A percentile compares a stretch with the other conserved stretches of the same genome.
These are phyloP conservation scores for Endotricha flammealis DNA, from an alignment of 2,888 invertebrate species.

Conservation along the genomic window DNA sequence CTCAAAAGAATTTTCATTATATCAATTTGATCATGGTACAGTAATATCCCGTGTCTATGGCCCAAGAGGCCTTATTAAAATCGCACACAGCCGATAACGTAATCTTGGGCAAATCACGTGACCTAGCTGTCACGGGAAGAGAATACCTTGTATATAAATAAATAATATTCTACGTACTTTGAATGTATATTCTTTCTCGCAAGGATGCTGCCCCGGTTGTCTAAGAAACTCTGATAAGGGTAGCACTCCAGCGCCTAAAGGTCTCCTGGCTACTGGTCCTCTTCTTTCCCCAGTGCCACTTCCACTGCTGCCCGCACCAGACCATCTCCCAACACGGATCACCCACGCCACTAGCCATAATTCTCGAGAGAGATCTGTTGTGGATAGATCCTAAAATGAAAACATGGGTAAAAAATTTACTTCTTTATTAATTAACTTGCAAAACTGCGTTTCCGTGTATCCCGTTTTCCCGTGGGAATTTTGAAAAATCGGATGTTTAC, in stretches of 20 bases:
- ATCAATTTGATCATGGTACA: too few species aligned
- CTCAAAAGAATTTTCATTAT: too few species aligned
- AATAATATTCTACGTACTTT: constrained; percentile 68
- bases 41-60: too few species aligned
- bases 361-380: constrained; percentile 89
- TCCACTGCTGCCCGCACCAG: constrained; percentile 64
- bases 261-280: constrained; percentile 82
- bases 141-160: too few species aligned
- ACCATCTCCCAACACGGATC: constrained; percentile 91
- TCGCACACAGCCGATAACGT: too few species aligned
- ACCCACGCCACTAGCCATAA: constrained; percentile 94
- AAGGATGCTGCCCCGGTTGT: constrained; percentile 76
- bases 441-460: too few species aligned
- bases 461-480: too few species aligned
- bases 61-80: too few species aligned
- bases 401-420: constrained; percentile 5
- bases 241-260: constrained; percentile 92
- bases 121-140: too few species aligned
- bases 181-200: constrained; percentile 88
- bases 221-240: constrained; percentile 83
- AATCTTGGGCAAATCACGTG: too few species aligned
- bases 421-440: constrained; percentile 1
- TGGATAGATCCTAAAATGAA: constrained; percentile 84
- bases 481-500: too few species aligned
- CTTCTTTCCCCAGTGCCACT: constrained; percentile 72